Percentiles rank a stretch among this genome's conserved stretches.
Evolutionary conservation across 2,888 invertebrate species (phyloP).

Genomic region (Pediacus dermestoides): DNA sequence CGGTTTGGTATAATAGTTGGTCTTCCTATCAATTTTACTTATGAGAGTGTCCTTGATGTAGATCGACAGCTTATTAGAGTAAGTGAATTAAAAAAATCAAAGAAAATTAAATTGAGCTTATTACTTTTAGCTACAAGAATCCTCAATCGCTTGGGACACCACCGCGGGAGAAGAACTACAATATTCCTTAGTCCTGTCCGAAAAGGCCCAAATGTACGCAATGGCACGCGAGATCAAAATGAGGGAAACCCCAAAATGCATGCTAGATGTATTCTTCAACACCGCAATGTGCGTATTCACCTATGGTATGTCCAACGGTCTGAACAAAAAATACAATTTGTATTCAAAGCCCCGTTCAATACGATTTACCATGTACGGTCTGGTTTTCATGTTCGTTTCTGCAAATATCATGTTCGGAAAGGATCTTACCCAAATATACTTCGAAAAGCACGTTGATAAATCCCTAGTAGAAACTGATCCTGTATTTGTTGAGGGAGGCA

Average conservation of each 20-base stretch:
- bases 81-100: no score
- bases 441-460: constrained; percentile 63
- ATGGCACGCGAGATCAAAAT: constrained; percentile 72
- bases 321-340: constrained; percentile 58
- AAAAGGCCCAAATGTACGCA: constrained; percentile 76
- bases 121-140: constrained; percentile 56
- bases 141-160: constrained; percentile 63
- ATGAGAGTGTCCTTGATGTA: constrained; percentile 55
- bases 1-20: constrained; percentile 66
- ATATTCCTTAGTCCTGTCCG: constrained; percentile 67
- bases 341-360: constrained; percentile 54
- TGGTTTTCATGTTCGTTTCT: constrained; percentile 56
- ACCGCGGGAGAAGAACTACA: constrained; percentile 61
- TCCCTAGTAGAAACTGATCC: constrained; percentile 58
- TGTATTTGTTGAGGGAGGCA: constrained; percentile 68
- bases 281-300: constrained; percentile 51
- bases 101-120: background rate
- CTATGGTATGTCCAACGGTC: constrained; percentile 51
- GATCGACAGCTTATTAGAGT: constrained; percentile 59
- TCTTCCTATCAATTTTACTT: constrained; percentile 69
- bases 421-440: constrained; percentile 61
- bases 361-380: constrained; percentile 53
- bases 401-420: constrained; percentile 62
- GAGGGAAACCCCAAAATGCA: constrained; percentile 57
- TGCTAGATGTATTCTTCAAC: constrained; percentile 57